A percentile compares a stretch with the other conserved stretches of the same genome.
Conservation (phyloP, 2,113 vertebrate genomes). For the Paralichthys olivaceus region DNA sequence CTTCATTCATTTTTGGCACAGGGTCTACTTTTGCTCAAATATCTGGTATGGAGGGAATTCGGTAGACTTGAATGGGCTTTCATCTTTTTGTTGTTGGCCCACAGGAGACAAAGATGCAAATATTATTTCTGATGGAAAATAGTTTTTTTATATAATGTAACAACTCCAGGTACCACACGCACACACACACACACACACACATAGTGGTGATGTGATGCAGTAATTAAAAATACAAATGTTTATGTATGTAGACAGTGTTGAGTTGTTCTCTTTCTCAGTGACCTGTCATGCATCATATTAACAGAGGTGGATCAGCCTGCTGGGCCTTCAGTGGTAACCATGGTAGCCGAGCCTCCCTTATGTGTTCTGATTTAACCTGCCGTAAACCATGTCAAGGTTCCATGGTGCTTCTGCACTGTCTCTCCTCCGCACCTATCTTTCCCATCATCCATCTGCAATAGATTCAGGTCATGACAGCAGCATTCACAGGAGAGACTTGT, state of each 20-base stretch:
- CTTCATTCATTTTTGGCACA: too few relatives aligned
- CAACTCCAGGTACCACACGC: too few relatives aligned
- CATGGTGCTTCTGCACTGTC: background rate
- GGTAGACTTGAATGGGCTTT: too few relatives aligned
- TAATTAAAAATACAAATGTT: background rate
- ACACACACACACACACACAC: background rate
- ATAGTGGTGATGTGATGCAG: background rate
- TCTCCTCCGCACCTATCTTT: background rate
- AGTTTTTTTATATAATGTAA: too few relatives aligned
- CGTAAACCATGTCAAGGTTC: constrained; percentile 3
- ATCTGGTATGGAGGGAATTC: too few relatives aligned
- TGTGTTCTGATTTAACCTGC: background rate
- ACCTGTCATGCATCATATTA: background rate
- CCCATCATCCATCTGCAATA: background rate
- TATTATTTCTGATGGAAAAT: too few relatives aligned
- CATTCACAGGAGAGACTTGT: background rate
- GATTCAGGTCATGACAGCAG: background rate
- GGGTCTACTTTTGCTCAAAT: too few relatives aligned
- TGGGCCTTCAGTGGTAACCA: constrained; percentile 14
- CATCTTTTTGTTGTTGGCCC: too few relatives aligned
- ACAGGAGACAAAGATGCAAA: too few relatives aligned
- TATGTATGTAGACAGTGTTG: background rate
- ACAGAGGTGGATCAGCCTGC: background rate
- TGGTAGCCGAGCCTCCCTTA: constrained; percentile 2
- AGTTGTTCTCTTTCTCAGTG: background rate